phyloP scores from a whole-genome alignment of 2,888 invertebrate genomes.

The Ephialtes manifestator region DNA sequence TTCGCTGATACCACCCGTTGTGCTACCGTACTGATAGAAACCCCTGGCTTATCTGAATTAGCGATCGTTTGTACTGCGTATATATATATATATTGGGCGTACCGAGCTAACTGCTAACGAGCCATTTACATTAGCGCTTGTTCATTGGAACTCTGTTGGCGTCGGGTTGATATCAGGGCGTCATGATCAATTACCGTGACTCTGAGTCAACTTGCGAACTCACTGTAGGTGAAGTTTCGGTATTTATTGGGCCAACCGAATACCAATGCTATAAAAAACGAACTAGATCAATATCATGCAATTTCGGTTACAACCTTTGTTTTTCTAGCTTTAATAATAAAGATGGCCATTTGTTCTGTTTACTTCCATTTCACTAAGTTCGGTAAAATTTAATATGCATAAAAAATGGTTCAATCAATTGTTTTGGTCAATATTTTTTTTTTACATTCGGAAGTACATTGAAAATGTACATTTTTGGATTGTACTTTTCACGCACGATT shows the following conservation, averaged over 20 bases:
- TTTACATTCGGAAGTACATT: no score
- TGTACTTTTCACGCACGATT: no score
- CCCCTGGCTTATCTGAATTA: slow-evolving; percentile 37
- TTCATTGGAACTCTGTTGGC: slow-evolving; percentile 27
- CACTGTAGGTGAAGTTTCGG: not conserved
- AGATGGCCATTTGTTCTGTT: no score
- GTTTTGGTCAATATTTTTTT: no score
- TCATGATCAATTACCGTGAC: slow-evolving; percentile 50
- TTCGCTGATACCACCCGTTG: not conserved
- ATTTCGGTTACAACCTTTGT: no score
- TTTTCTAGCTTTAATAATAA: no score
- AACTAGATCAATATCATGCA: no score
- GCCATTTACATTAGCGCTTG: slow-evolving; percentile 39
- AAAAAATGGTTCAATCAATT: no score
- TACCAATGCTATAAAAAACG: not conserved
- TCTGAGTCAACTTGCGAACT: not conserved
- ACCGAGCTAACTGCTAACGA: slow-evolving; percentile 42
- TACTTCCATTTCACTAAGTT: no score
- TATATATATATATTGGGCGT: not conserved
- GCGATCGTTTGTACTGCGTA: slow-evolving; percentile 41
- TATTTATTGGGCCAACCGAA: not conserved
- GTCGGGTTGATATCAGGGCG: slow-evolving; percentile 20
- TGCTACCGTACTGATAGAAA: slow-evolving; percentile 17
- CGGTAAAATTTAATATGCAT: no score
- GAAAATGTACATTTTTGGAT: no score